Conservation (phyloP, 2,888 invertebrate species). For the Drosophila silvestris region DNA sequence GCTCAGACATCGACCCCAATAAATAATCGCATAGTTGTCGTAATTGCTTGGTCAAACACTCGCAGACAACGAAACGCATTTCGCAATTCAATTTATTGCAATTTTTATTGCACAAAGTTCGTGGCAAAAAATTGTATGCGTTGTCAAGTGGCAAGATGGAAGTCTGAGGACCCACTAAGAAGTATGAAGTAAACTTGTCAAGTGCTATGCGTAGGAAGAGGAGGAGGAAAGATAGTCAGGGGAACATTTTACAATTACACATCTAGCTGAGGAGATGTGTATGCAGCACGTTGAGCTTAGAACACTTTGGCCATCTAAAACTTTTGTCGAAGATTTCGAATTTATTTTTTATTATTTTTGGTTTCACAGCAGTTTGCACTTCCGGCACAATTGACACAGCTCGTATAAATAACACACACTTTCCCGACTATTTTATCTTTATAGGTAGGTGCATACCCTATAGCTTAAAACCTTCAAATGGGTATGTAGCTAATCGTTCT, state of each 20-base stretch:
- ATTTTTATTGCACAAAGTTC: conserved; percentile 62
- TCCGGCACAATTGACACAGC: conserved; percentile 42
- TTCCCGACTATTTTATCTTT: background rate
- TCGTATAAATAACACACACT: conserved; percentile 7
- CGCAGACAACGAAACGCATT: conserved; percentile 37
- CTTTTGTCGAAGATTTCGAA: conserved; percentile 46
- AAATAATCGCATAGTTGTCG: conserved; percentile 59
- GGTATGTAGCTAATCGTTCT: background rate
- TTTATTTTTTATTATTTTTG: conserved; percentile 27
- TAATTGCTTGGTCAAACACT: conserved; percentile 56
- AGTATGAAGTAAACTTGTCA: conserved; percentile 67
- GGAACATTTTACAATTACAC: conserved; percentile 75
- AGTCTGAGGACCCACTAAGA: conserved; percentile 32
- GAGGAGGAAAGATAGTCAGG: background rate
- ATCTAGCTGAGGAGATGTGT: conserved; percentile 31
- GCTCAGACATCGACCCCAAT: conserved; percentile 43
- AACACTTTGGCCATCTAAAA: conserved; percentile 51
- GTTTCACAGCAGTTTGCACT: conserved; percentile 70
- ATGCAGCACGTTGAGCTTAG: conserved; percentile 12
- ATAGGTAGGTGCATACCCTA: background rate
- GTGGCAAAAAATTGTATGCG: conserved; percentile 52
- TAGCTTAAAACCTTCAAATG: background rate
- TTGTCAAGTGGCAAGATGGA: conserved; percentile 56
- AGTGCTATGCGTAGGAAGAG: conserved; percentile 34
- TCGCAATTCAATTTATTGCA: conserved; percentile 73